Conservation (phyloP, 2,888 invertebrate species). For the Ormyrus pomaceus region DNA sequence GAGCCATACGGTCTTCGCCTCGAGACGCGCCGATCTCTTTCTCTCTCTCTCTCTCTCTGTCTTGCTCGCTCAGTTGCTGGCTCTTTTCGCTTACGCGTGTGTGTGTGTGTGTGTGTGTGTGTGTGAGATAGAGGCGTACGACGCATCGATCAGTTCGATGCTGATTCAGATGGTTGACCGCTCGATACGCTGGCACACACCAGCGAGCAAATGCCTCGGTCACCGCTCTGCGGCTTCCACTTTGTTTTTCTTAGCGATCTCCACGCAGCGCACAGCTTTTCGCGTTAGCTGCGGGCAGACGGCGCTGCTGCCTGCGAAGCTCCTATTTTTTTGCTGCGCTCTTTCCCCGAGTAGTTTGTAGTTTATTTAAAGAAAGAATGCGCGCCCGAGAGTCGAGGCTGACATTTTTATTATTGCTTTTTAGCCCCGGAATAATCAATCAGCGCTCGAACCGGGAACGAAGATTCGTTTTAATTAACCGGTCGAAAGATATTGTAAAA, state of each 20-base stretch:
- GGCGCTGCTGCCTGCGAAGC: too few species aligned
- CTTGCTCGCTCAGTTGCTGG: background rate
- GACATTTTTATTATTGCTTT: too few species aligned
- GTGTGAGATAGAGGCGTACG: background rate
- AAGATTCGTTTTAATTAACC: too few species aligned
- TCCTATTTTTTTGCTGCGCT: background rate
- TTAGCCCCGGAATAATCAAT: too few species aligned
- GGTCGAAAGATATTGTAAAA: too few species aligned
- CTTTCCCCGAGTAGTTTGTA: background rate
- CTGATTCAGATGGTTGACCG: constrained; percentile 16
- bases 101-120: too few species aligned
- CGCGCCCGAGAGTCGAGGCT: too few species aligned
- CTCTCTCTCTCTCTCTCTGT: constrained; percentile 45
- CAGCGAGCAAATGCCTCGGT: background rate
- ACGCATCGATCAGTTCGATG: constrained; percentile 16
- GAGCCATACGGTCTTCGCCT: constrained; percentile 60
- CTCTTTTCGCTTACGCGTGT: too few species aligned
- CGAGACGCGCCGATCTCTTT: constrained; percentile 41
- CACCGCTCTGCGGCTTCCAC: background rate
- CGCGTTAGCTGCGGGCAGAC: too few species aligned
- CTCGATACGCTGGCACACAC: background rate
- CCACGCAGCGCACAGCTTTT: background rate
- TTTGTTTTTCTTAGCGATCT: background rate
- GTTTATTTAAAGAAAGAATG: too few species aligned
- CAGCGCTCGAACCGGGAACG: too few species aligned